Evolutionary conservation across 1,140 invertebrate genomes (phyloP).

Genomic region (Brachionus rubens): DNA sequence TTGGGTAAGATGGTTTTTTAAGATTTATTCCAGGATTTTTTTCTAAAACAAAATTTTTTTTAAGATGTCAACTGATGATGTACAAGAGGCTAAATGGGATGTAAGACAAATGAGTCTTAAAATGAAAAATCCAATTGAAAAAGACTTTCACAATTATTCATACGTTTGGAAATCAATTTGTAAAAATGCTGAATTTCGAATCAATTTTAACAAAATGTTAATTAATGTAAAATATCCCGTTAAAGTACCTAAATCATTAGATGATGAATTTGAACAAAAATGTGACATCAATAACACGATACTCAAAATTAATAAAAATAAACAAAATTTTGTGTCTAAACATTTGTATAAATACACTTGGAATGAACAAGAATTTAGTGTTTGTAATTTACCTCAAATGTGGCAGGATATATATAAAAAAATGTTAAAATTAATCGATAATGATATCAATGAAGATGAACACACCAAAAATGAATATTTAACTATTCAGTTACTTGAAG

Average conservation of each 20-base stretch:
- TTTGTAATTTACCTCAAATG: neutral
- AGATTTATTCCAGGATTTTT: neutral
- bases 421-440: neutral
- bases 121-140: neutral
- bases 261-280: slow-evolving; percentile 37
- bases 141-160: slow-evolving; percentile 27
- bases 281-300: slow-evolving; percentile 22
- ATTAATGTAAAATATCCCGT: slow-evolving; percentile 21
- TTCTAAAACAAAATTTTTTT: neutral
- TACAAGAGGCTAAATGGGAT: slow-evolving; percentile 1
- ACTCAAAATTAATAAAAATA: slow-evolving; percentile 14
- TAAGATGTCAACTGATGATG: slow-evolving; percentile 32
- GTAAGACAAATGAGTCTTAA: slow-evolving; percentile 27
- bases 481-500: neutral
- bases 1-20: slow-evolving; percentile 18
- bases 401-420: neutral
- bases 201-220: slow-evolving; percentile 10
- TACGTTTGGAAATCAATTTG: slow-evolving; percentile 38
- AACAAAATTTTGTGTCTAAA: neutral
- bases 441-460: neutral
- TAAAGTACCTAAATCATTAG: slow-evolving; percentile 24
- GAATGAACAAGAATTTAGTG: slow-evolving; percentile 41
- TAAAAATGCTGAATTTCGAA: slow-evolving; percentile 16
- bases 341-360: slow-evolving; percentile 31
- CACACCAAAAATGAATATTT: neutral